Conservation (phyloP, 2,888 invertebrate genomes). For the Leptinotarsa haldemani region DNA sequence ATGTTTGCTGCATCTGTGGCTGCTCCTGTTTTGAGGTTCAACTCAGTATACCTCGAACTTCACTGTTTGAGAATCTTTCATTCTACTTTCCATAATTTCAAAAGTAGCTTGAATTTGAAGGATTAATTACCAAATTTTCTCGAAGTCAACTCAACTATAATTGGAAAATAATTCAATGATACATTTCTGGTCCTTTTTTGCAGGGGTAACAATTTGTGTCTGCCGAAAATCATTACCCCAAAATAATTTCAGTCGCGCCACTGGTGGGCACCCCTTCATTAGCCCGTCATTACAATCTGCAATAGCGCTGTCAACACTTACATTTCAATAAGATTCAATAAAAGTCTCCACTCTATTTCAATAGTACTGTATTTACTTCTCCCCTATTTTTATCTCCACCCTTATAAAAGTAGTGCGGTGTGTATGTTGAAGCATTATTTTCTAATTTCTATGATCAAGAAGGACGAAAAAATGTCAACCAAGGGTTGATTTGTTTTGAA, state of each 20-base stretch:
- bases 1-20: too few relatives aligned
- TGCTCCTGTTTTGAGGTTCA: too few relatives aligned
- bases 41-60: too few relatives aligned
- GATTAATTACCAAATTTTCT: too few relatives aligned
- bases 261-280: conserved; percentile 59
- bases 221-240: neutral
- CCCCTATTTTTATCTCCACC: conserved; percentile 33
- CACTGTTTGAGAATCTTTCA: too few relatives aligned
- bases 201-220: too few relatives aligned
- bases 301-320: conserved; percentile 61
- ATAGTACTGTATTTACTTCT: conserved; percentile 26
- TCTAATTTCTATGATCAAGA: conserved; percentile 39
- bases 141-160: too few relatives aligned
- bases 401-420: conserved; percentile 23
- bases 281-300: conserved; percentile 61
- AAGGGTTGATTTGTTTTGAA: neutral
- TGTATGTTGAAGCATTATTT: conserved; percentile 37
- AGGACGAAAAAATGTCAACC: conserved; percentile 20
- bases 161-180: too few relatives aligned
- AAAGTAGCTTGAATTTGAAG: too few relatives aligned
- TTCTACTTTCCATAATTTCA: too few relatives aligned
- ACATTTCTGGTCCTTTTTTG: too few relatives aligned
- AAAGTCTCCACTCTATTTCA: conserved; percentile 49
- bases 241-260: conserved; percentile 16
- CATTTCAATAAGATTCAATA: conserved; percentile 63